Conservation (phyloP, 2,113 vertebrate genomes). For the Ibidorhyncha struthersii region DNA sequence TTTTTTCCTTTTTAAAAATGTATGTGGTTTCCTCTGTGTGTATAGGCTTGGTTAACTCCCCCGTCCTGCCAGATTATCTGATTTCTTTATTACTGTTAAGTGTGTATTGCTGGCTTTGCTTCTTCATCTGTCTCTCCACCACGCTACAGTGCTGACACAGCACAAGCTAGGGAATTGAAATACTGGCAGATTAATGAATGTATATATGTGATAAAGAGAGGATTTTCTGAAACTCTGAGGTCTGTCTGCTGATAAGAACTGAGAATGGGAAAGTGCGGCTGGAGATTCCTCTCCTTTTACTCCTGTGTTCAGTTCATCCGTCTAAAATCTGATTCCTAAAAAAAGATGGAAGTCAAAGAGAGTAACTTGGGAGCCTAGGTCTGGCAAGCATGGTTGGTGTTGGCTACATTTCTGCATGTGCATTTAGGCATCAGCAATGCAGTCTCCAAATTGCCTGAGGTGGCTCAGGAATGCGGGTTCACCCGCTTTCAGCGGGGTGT, state of each 20-base stretch:
- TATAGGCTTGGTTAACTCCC: background rate
- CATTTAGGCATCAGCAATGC: background rate
- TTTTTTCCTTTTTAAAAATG: background rate
- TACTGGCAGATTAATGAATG: background rate
- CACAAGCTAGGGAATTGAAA: background rate
- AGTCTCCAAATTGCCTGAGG: background rate
- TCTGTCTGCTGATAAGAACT: background rate
- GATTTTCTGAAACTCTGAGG: background rate
- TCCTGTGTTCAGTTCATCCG: background rate
- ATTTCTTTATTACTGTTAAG: background rate
- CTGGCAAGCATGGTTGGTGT: background rate
- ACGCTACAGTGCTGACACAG: background rate
- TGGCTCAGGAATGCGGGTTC: background rate
- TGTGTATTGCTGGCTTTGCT: background rate
- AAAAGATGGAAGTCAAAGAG: background rate
- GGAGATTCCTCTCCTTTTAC: background rate
- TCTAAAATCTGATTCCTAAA: background rate
- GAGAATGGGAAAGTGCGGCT: background rate
- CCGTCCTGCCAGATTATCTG: background rate
- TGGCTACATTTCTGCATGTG: accelerated
- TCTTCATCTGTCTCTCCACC: background rate
- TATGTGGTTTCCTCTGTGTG: background rate
- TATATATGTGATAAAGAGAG: background rate
- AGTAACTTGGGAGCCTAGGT: background rate
- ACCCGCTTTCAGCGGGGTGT: background rate